Evolutionary conservation across 2,797 vertebrate genomes (phyloP).

Genomic region (Eulemur albifrons): DNA sequence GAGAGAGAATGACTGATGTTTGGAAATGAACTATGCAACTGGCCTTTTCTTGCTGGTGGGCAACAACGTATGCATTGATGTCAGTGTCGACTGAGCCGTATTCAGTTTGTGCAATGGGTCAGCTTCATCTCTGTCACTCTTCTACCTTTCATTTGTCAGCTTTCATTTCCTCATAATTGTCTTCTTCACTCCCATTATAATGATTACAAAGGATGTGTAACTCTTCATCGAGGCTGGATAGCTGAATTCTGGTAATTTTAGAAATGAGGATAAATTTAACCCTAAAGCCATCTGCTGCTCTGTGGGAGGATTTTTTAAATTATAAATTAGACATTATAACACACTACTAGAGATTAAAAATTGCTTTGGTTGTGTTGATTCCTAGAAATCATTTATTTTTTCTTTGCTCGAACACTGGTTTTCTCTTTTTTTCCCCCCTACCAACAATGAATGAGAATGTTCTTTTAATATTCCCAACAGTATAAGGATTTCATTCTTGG

Average conservation of each 20-base stretch:
- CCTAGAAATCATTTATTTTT: constrained; percentile 69
- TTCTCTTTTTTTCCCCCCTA: background rate
- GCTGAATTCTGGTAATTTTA: constrained; percentile 38
- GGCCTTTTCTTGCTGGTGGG: constrained; percentile 72
- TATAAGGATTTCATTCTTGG: background rate
- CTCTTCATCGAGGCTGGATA: constrained; percentile 13
- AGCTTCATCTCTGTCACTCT: constrained; percentile 82
- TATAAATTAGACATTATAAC: constrained; percentile 46
- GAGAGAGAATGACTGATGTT: constrained; percentile 64
- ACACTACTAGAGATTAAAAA: constrained; percentile 57
- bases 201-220: constrained; percentile 58
- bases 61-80: constrained; percentile 84
- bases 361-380: constrained; percentile 50
- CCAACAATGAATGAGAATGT: background rate
- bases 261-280: constrained; percentile 67
- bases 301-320: constrained; percentile 47
- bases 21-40: constrained; percentile 56
- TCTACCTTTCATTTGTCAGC: constrained; percentile 76
- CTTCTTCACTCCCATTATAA: constrained; percentile 59
- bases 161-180: constrained; percentile 65
- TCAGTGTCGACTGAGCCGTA: constrained; percentile 87
- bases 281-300: constrained; percentile 52
- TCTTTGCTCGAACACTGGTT: constrained; percentile 41
- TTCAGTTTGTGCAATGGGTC: constrained; percentile 90
- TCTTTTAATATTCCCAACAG: background rate